phyloP scores from a whole-genome alignment of 2,888 invertebrate genomes.

The Machimus rusticus region DNA sequence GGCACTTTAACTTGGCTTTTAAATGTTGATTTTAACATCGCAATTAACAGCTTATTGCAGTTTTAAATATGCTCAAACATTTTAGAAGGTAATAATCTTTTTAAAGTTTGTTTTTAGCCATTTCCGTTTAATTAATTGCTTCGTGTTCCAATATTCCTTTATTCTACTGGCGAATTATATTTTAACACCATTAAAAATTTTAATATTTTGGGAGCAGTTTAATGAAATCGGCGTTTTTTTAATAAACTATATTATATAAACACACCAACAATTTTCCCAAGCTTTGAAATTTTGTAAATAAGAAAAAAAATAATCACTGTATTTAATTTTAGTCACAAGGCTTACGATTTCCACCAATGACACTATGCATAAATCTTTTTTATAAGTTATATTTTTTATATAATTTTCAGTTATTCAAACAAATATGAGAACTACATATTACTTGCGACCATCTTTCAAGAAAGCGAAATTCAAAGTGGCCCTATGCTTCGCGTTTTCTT shows the following conservation, averaged over 20 bases:
- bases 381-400: too few relatives aligned
- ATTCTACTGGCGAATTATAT: too few relatives aligned
- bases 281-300: not conserved
- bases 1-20: too few relatives aligned
- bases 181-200: not conserved
- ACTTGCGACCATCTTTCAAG: not conserved
- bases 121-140: too few relatives aligned
- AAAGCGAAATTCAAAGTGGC: not conserved
- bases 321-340: not conserved
- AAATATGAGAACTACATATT: not conserved
- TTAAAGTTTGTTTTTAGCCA: too few relatives aligned
- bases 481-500: not conserved
- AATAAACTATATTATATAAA: not conserved
- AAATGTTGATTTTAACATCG: too few relatives aligned
- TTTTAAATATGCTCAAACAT: too few relatives aligned
- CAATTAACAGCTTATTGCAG: too few relatives aligned
- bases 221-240: not conserved
- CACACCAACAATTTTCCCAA: not conserved
- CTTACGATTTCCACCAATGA: not conserved
- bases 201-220: not conserved
- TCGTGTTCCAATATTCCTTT: too few relatives aligned
- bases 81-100: too few relatives aligned
- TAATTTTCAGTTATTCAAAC: not conserved
- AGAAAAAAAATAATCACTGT: not conserved
- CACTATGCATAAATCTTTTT: too few relatives aligned